Evolutionary conservation across 2,797 vertebrate species (phyloP), one percentile per base, ranked within the genome.

Genomic region (Liasis olivaceus): DNA sequence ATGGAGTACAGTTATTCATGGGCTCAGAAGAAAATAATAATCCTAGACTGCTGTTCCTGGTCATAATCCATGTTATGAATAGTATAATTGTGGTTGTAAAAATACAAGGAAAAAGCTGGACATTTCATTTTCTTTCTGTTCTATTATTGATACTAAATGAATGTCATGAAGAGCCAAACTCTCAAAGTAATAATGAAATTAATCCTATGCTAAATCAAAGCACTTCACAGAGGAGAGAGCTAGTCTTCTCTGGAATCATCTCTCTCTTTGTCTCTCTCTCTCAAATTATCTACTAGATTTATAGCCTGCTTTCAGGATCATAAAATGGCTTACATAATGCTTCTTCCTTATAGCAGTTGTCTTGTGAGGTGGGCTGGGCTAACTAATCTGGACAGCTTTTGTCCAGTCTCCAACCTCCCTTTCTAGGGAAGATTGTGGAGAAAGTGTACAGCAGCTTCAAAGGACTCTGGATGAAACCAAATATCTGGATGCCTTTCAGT

Each of bases 1-100:
- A 94, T 90, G 86, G 91, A 95, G 42, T 91, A 6, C 4, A 93
- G 84, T 92, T 94, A 93, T 95, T 96, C 91, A 93, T 84, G 24
- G 89, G 51, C 69, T 96, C 97, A 97, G 85, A 95, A 95, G 84
- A 72, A 95, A 95, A 96, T 96, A 87, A 69, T 24, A 91, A 11
- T 84, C 93, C 91, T 94, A 96, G 95, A 96, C 66, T 92, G 87
- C 87, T 4, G 15, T 93, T 36, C 42, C 63, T 89, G 91, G 90
- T 93, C 88, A 94, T 92, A 96, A 92, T 93, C 92, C 69, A 91
- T 94, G 64, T 94, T 92, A 94, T 56, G 66, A 93, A 54, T 90
- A 93, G 93, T 84, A 91, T 96, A 95, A 96, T 92, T 90, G 62
- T 81, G 95, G 91, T 92, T 93, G 94, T 36, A 81, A 69, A 63